These are phyloP conservation scores for Halocynthia aurantium DNA, from an alignment of 23 tunicate species.

Conservation along the genomic window DNA sequence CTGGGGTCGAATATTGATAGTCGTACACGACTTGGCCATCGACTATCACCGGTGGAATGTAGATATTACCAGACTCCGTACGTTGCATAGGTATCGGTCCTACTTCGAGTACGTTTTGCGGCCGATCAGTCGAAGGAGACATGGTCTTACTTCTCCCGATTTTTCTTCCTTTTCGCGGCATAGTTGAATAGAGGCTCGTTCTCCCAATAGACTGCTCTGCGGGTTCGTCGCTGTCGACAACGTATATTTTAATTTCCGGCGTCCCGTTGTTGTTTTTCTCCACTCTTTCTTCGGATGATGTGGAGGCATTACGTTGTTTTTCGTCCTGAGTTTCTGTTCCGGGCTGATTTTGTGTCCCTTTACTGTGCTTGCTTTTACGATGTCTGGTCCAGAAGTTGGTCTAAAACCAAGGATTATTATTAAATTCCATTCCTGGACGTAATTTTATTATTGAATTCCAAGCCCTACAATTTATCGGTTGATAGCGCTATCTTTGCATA, in stretches of 20 bases:
- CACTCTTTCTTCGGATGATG: background rate
- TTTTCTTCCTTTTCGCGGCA: conserved; percentile 14
- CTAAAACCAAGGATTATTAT: background rate
- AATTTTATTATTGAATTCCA: no score
- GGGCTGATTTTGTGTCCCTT: background rate
- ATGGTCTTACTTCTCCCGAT: conserved; percentile 1
- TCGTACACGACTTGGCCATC: conserved; percentile 64
- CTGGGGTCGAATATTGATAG: conserved; percentile 67
- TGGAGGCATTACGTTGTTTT: background rate
- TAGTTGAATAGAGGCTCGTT: conserved; percentile 16
- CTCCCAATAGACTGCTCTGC: conserved; percentile 1
- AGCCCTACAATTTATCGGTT: no score
- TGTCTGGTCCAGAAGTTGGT: conserved; percentile 20
- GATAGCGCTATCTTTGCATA: no score
- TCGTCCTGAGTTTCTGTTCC: background rate
- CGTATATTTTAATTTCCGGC: conserved; percentile 14
- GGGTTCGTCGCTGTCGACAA: conserved; percentile 12
- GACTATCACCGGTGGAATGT: conserved; percentile 68
- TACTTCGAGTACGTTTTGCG: background rate
- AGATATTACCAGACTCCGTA: conserved; percentile 32
- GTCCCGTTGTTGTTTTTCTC: conserved; percentile 6
- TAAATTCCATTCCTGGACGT: background rate
- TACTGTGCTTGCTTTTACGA: background rate
- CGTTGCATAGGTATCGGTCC: background rate
- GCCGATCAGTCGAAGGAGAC: conserved; percentile 6